Conservation (phyloP, 2,888 invertebrate genomes). For the Glyphotaelius pellucidus region DNA sequence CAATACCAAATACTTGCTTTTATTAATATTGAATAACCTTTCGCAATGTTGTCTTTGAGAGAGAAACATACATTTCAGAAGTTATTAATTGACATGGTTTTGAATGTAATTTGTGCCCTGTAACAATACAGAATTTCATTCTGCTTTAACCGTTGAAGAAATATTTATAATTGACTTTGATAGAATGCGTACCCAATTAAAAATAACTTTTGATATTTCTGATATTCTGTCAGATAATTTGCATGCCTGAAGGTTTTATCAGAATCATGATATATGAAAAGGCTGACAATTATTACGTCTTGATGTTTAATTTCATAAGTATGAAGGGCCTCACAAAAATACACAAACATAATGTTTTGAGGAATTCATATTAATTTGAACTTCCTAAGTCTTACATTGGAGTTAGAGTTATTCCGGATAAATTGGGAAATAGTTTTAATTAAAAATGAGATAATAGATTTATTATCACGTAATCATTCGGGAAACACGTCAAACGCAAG, state of each 20-base stretch:
- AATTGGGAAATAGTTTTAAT: no score
- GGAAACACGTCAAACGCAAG: no score
- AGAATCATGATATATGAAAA: neutral
- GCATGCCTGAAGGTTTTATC: neutral
- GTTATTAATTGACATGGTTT: neutral
- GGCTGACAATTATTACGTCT: neutral
- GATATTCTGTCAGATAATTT: neutral
- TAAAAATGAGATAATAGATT: no score
- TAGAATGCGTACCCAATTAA: neutral
- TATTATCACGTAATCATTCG: no score
- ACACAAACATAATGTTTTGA: no score
- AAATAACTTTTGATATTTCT: neutral
- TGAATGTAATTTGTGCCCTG: neutral
- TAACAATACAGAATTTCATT: neutral
- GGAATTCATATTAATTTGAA: no score
- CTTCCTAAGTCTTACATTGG: no score
- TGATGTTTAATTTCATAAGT: no score
- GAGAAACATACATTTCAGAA: neutral
- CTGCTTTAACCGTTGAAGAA: neutral
- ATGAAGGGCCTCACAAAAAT: no score
- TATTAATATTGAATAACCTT: neutral
- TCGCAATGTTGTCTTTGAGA: neutral
- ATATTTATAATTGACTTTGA: no score
- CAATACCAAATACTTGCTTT: neutral
- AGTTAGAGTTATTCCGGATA: no score